These are phyloP conservation scores for Gopherus flavomarginatus DNA, from an alignment of 2,113 vertebrate species.

Conservation along the genomic window DNA sequence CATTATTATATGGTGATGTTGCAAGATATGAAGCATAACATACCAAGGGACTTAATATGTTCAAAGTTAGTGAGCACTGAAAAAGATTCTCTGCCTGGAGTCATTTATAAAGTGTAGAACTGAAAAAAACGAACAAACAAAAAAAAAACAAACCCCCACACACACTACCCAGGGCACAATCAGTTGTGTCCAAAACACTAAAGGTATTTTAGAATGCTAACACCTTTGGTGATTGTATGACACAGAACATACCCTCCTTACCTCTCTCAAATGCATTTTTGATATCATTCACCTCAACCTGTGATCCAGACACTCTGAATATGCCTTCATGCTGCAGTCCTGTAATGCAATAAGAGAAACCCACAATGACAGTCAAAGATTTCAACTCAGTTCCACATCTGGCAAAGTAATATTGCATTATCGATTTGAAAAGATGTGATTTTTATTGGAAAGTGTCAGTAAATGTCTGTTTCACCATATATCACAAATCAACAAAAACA, in stretches of 20 bases:
- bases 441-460: neutral
- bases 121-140: neutral
- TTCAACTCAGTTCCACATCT: neutral
- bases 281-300: conserved; percentile 98
- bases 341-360: conserved; percentile 52
- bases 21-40: neutral
- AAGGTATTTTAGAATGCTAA: neutral
- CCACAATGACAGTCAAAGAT: neutral
- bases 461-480: neutral
- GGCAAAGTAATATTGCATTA: neutral
- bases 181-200: neutral
- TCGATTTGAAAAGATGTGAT: neutral
- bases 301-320: conserved; percentile 97
- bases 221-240: neutral
- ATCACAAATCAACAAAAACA: neutral
- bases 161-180: neutral
- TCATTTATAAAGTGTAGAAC: neutral
- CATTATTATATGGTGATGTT: conserved; percentile 22
- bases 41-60: neutral
- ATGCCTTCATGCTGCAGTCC: conserved; percentile 97
- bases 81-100: neutral
- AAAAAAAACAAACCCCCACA: too few relatives aligned
- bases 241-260: conserved; percentile 52
- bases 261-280: conserved; percentile 99
- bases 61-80: conserved; percentile 26